Evolutionary conservation across 2,888 invertebrate genomes (phyloP), one percentile per base, ranked within the genome.

Genomic region (Rhagium mordax): DNA sequence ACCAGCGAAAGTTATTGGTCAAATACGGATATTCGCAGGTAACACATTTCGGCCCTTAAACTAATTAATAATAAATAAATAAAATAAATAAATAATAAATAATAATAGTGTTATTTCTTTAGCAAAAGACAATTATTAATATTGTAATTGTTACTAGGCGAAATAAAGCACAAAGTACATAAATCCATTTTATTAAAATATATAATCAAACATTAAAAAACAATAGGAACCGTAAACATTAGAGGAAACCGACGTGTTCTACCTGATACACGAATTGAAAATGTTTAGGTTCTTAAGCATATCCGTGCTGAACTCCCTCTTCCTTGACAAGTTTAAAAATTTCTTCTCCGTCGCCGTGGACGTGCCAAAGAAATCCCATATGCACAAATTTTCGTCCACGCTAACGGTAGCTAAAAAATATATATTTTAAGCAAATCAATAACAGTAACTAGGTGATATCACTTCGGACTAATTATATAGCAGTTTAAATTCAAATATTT

Each of bases 281-380:
- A 53, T 20, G n/a, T 53, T 53, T 16, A 65, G n/a, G 15, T 41
- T 65, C 13, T 65, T 65, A 16, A 65, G n/a, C 53, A 33, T 53
- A 41, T 65, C 41, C 8, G 53, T 33, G 10, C 65, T 65, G 13
- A 65, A 18, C 10, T 65, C 33, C 27, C 18, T 65, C 47, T 64
- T 71, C 20, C 69, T 74, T n/a, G 60, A 57, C 49, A 13, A 51
- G 13, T 48, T 66, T 16, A 74, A 51, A 29, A 65, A 67, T 41
- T 65, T 74, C 18, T 69, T 74, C 20, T 72, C 71, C 27, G 51
- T 15, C n/a, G 55, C 48, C 8, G 70, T 60, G 10, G 76, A 53
- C 13, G 65, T 57, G 1, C 81, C 84, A 74, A 86, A 84, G 80
- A 88, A 88, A 72, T 87, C 85, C 88, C 89, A 89, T 62, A 89